Base-by-base conservation (phyloP, 2,888 invertebrate species). In the Seira sanloemensis region DNA sequence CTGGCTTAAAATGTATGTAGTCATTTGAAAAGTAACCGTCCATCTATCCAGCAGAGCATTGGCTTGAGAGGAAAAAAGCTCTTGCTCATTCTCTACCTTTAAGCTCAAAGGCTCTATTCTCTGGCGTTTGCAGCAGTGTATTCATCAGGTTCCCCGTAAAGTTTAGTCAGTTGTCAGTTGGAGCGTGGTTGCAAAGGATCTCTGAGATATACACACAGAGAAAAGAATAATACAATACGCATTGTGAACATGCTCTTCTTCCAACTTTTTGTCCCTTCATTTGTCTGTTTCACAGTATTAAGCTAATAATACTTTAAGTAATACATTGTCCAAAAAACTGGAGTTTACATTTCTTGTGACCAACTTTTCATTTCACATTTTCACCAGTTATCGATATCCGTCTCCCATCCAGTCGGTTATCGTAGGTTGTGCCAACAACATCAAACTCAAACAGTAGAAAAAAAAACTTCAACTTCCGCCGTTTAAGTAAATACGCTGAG, bases 71-170 rank as follows among this genome's bases (percentile, higher is more conserved):
- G 46, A 19, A 19, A 65, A 1, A 65, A 69, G 69, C n/a, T n/a
- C n/a, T n/a, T n/a, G n/a, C n/a, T n/a, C n/a, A n/a, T n/a, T n/a
- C n/a, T n/a, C n/a, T n/a, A n/a, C n/a, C n/a, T n/a, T n/a, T n/a
- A n/a, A n/a, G n/a, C n/a, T n/a, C n/a, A 69, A 50, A 46, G n/a
- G 27, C 21, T 19, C 69, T n/a, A n/a, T n/a, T n/a, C n/a, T n/a
- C n/a, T n/a, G n/a, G n/a, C n/a, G n/a, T 23, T 4, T 7, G 4
- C 7, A 67, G 67, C 23, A 67, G 23, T 79, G 80, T 81, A 81
- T 81, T 81, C 80, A 81, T 81, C 74, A 81, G 69, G 80, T 81
- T 81, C 80, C 66, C 37, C 75, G 80, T 74, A 81, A 81, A 81
- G 58, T 69, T 74, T 75, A 75, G 75, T 81, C 81, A 81, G 81